phyloP scores from a whole-genome alignment of 2,797 vertebrate genomes.

The Heteromormyrus szaboi region DNA sequence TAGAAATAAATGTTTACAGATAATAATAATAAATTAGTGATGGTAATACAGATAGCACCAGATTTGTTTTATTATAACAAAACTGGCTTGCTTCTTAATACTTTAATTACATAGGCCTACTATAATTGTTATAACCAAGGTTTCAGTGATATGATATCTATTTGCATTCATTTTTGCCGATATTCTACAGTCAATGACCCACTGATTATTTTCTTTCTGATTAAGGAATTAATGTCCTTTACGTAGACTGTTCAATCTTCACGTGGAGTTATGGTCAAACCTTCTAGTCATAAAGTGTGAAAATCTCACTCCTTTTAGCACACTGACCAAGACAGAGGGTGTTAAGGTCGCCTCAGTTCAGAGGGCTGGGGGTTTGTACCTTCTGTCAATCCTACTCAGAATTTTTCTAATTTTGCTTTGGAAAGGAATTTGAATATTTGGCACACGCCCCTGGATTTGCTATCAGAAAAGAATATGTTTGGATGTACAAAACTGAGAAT shows the following conservation, averaged over 20 bases:
- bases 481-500: neutral
- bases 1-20: neutral
- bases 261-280: neutral
- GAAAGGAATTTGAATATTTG: neutral
- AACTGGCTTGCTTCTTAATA: neutral
- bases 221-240: neutral
- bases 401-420: neutral
- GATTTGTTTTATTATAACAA: neutral
- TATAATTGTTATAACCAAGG: neutral
- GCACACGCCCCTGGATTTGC: neutral
- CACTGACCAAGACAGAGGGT: neutral
- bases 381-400: neutral
- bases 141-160: neutral
- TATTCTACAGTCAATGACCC: neutral
- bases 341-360: neutral
- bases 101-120: neutral
- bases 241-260: neutral
- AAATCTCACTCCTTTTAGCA: neutral
- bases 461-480: neutral
- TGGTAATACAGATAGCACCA: neutral
- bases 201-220: neutral
- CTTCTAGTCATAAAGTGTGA: neutral
- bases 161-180: neutral
- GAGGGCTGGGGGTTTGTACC: neutral
- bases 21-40: neutral